Evolutionary conservation across 2,888 invertebrate genomes (phyloP).

Genomic region (Cepaea hortensis): DNA sequence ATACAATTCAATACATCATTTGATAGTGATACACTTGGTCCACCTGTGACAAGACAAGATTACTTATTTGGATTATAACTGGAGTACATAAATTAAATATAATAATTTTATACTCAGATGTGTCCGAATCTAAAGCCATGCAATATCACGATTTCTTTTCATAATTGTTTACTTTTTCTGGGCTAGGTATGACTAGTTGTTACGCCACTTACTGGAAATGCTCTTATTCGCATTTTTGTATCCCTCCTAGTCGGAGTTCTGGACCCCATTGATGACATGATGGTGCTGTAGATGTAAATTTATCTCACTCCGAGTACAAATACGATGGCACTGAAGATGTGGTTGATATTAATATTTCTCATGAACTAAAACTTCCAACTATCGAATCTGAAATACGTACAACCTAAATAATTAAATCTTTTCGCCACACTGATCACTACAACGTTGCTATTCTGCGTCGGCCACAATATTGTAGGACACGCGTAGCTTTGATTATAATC

Average conservation of each 20-base stretch:
- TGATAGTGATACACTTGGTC: no score
- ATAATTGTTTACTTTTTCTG: no score
- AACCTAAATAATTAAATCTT: constrained; percentile 5
- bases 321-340: constrained; percentile 1
- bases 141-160: no score
- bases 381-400: background rate
- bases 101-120: no score
- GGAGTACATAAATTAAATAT: no score
- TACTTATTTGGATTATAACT: no score
- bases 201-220: constrained; percentile 91
- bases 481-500: constrained; percentile 1
- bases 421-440: background rate
- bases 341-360: background rate
- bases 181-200: no score
- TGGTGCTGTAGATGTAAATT: constrained; percentile 12
- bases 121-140: no score
- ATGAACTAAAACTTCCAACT: constrained; percentile 15
- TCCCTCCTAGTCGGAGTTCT: constrained; percentile 71
- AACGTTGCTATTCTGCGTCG: background rate
- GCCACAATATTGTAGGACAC: constrained; percentile 19
- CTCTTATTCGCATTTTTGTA: constrained; percentile 95
- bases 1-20: no score
- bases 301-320: constrained; percentile 1
- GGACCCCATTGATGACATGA: constrained; percentile 53
- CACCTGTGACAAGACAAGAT: no score